Evolutionary conservation across 2,888 invertebrate species (phyloP), one percentile per base, ranked within the genome.

Genomic region (Hemicrepidius hirtus): DNA sequence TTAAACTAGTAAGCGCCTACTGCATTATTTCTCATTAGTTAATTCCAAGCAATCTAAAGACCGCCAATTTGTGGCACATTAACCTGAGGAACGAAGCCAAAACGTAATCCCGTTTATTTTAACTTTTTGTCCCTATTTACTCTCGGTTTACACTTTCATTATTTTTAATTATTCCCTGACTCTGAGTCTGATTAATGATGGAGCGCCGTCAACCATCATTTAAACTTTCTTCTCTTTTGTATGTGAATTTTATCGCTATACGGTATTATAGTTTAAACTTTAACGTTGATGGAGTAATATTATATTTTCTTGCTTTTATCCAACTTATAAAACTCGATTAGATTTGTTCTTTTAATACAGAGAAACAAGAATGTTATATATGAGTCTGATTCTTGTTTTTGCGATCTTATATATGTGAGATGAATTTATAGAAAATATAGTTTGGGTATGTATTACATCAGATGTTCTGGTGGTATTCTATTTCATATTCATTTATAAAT

Each of bases 61-160:
- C 57, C 57, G 6, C 57, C 37, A 57, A 57, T 57, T 57, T 57
- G 37, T 13, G 57, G 57, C 57, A 37, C 57, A 40, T 57, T 57
- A 40, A 57, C 35, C 40, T 37, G 57, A 57, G 40, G 37, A 57
- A 57, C 35, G 18, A 37, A 55, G 57, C 37, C 37, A 57, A 57
- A 60, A 44, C 60, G 12, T 60, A 50, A 50, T 64, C 64, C 32
- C 50, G 37, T 37, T 64, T 37, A 64, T 64, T 64, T 50, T 50
- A 64, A 49, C 64, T 64, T 49, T 41, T 50, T 64, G 46, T 64
- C 35, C 64, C 41, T 64, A 49, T 64, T 64, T 50, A 64, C 18
- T 64, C 37, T 37, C 37, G 50, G 64, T 50, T 50, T 64, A 32
- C 64, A 50, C 35, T 62, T 64, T 64, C 49, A 64, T 64, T 64